These are phyloP conservation scores for Drosophila robusta DNA, from an alignment of 2,888 invertebrate genomes.

Conservation along the genomic window DNA sequence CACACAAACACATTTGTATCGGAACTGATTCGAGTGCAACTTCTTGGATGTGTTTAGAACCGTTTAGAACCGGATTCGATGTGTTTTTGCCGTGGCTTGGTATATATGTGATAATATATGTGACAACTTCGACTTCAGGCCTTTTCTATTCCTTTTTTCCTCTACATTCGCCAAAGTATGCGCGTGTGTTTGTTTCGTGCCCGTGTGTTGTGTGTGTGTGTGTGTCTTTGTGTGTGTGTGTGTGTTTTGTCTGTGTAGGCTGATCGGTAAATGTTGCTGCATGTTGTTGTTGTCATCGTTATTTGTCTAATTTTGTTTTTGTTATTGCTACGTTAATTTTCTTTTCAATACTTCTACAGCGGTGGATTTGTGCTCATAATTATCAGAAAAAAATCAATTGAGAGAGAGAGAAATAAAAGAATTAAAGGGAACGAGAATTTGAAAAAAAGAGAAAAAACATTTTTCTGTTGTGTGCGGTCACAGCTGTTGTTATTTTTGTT, in stretches of 20 bases:
- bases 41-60: conserved; percentile 59
- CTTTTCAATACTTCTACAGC: conserved; percentile 61
- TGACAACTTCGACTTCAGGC: conserved; percentile 69
- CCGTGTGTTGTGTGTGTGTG: conserved; percentile 13
- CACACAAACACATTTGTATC: conserved; percentile 10
- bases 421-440: conserved; percentile 11
- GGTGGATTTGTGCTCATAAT: conserved; percentile 50
- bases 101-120: conserved; percentile 49
- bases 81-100: conserved; percentile 49
- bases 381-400: conserved; percentile 61
- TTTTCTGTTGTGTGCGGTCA: conserved; percentile 39
- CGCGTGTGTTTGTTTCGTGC: conserved; percentile 15
- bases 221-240: conserved; percentile 12
- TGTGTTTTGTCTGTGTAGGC: conserved; percentile 36
- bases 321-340: conserved; percentile 65
- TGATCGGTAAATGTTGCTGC: conserved; percentile 54
- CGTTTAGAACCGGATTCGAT: conserved; percentile 73
- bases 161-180: conserved; percentile 20
- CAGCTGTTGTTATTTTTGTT: conserved; percentile 55
- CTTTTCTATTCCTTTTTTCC: conserved; percentile 37
- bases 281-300: conserved; percentile 51
- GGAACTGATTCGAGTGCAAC: conserved; percentile 51
- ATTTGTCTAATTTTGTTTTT: conserved; percentile 42
- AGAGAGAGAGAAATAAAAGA: conserved; percentile 25
- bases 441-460: conserved; percentile 11